Percentiles rank a stretch among this genome's conserved stretches.
Evolutionary conservation across 1,140 invertebrate genomes (phyloP).

Genomic region (Brachionus paranguensis): DNA sequence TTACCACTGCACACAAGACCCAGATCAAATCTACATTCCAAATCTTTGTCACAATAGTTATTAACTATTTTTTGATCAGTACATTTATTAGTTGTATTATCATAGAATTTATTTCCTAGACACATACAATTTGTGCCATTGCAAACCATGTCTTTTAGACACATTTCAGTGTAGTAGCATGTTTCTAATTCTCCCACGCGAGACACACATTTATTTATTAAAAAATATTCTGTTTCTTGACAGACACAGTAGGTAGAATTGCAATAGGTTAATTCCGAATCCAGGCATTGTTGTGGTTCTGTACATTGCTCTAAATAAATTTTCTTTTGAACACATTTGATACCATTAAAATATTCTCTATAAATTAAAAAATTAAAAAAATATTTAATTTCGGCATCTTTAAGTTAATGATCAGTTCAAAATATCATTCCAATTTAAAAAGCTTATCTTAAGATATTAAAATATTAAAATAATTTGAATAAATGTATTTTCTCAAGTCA

Average conservation of each 20-base stretch:
- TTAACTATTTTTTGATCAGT: neutral
- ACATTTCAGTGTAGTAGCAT: neutral
- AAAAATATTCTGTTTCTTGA: neutral
- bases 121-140: neutral
- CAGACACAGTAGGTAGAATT: neutral
- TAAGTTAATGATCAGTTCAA: too few relatives aligned
- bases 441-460: too few relatives aligned
- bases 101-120: neutral
- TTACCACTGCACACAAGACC: neutral
- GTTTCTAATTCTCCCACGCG: neutral
- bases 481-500: too few relatives aligned
- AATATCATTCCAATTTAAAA: neutral
- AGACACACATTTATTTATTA: neutral
- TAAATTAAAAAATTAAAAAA: neutral
- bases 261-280: neutral
- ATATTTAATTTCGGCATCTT: too few relatives aligned
- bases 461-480: too few relatives aligned
- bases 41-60: neutral
- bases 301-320: neutral
- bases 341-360: neutral
- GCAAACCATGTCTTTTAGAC: neutral
- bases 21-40: neutral
- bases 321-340: neutral
- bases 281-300: neutral
- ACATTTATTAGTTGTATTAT: neutral